Evolutionary conservation across 2,888 invertebrate species (phyloP), one percentile per base, ranked within the genome.

Genomic region (Cerastis rubricosa): DNA sequence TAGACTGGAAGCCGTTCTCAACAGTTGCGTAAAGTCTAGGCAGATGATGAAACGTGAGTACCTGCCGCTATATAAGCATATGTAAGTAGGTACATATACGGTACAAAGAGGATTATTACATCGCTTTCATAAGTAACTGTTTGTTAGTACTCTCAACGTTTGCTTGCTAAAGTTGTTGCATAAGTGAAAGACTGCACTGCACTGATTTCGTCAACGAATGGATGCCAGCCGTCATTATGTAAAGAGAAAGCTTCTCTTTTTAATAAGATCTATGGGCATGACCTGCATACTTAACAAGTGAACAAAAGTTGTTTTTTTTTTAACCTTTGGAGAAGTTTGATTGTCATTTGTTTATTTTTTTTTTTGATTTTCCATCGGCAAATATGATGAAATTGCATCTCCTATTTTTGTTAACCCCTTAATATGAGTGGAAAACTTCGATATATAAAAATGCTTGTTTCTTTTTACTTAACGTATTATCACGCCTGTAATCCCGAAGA

Each of bases 141-240:
- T 81, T 78, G 78, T 54, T 65, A 69, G 83, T 88, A 89, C 89
- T 91, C 90, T 91, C 90, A 89, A 87, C 88, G 89, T 90, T 85
- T 89, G 88, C 91, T 93, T 93, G 90, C 92, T 78, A 91, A 94
- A 94, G 83, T 78, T 75, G 79, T 94, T 94, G 89, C 91, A 91
- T 92, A 94, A 94, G 74, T 86, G 88, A 91, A 92, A 93, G 91
- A 88, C 88, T 90, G 90, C 89, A 86, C 84, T 95, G 95, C 93
- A 95, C 95, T 94, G 94, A 94, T 95, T 95, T 95, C 95, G 94
- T 95, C 95, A 95, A 94, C 92, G 89, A 91, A 90, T 90, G 90
- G 92, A 91, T 90, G 90, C 89, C 90, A 89, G 89, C 89, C 88
- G 81, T 89, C 90, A 91, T 95, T 95, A 94, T 93, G 93, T 94